Evolutionary conservation across 2,888 invertebrate genomes (phyloP).

Genomic region (Campoplex capitator): DNA sequence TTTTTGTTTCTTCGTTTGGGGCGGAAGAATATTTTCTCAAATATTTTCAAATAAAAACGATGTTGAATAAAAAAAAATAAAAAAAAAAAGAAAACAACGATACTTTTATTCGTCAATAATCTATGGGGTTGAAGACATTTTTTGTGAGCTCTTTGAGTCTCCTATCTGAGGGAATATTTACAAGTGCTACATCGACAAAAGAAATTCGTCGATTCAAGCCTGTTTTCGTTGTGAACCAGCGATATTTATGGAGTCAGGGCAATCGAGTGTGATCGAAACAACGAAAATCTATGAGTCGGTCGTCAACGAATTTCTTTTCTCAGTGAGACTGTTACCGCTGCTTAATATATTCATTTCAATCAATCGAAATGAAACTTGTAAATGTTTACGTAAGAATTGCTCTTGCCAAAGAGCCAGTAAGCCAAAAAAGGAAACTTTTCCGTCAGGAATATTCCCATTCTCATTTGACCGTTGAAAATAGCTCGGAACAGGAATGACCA

Average conservation of each 20-base stretch:
- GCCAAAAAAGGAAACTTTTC: slow-evolving; percentile 90
- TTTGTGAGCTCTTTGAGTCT: background rate
- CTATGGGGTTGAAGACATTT: background rate
- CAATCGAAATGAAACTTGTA: slow-evolving; percentile 77
- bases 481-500: slow-evolving; percentile 85
- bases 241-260: too few relatives aligned
- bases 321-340: too few relatives aligned
- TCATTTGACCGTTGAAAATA: slow-evolving; percentile 88
- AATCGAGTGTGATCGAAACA: too few relatives aligned
- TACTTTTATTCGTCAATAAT: slow-evolving; percentile 18
- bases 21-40: too few relatives aligned
- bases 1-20: slow-evolving; percentile 37
- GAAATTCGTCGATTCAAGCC: too few relatives aligned
- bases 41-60: background rate
- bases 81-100: background rate
- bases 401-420: slow-evolving; percentile 88
- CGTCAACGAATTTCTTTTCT: too few relatives aligned
- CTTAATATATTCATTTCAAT: slow-evolving; percentile 9
- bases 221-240: too few relatives aligned
- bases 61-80: too few relatives aligned
- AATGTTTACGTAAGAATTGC: slow-evolving; percentile 87
- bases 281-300: too few relatives aligned
- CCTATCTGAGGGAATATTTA: background rate
- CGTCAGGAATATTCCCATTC: slow-evolving; percentile 87
- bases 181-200: background rate